These are phyloP conservation scores for Poeciliopsis turneri DNA, from an alignment of 2,797 vertebrate genomes.

Conservation along the genomic window DNA sequence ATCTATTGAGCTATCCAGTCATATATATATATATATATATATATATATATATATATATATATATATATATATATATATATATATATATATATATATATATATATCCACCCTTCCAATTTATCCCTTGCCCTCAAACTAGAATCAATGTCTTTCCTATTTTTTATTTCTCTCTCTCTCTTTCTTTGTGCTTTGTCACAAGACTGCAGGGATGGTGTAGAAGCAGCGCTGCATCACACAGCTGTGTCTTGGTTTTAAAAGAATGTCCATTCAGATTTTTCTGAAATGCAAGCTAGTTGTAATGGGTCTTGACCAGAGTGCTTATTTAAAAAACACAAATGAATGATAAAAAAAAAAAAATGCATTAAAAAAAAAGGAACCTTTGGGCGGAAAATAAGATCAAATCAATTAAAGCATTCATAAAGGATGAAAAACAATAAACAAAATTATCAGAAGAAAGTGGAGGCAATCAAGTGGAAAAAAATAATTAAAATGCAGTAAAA, in stretches of 20 bases:
- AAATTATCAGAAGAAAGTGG: not conserved
- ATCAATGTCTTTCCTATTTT: constrained; percentile 26
- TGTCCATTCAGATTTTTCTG: not conserved
- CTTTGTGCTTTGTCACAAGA: constrained; percentile 39
- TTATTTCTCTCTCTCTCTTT: constrained; percentile 1
- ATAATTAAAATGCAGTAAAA: not conserved
- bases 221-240: constrained; percentile 8
- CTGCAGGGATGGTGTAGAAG: constrained; percentile 7
- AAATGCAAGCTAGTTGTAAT: not conserved
- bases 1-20: no score
- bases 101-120: constrained; percentile 4
- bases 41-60: no score
- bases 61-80: no score
- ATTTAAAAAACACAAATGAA: not conserved
- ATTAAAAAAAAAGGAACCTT: not conserved
- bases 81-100: no score
- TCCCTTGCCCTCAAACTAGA: constrained; percentile 22
- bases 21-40: no score
- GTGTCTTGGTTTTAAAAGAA: constrained; percentile 39
- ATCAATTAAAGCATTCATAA: not conserved
- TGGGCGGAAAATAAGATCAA: not conserved
- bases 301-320: not conserved
- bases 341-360: no score
- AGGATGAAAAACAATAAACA: not conserved
- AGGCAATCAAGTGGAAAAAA: not conserved